Base-by-base conservation (phyloP, 2,888 invertebrate genomes). In the Mactromeris polynyma region DNA sequence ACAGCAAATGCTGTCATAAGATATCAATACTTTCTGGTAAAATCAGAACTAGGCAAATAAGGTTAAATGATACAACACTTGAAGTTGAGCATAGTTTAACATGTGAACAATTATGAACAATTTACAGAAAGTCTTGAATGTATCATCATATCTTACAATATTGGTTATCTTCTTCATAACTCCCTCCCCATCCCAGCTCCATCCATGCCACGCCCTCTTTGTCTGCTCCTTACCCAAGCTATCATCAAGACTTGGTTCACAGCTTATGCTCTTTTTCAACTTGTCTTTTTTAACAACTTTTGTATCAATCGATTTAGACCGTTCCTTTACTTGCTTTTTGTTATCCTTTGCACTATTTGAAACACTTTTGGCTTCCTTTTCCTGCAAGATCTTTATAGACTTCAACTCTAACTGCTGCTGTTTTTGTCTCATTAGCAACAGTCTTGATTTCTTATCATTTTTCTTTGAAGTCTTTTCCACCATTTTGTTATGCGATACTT, bases 171-270 rank as follows among this genome's bases (percentile, higher is more conserved):
- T 91, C 89, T 94, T 94, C 82, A 90, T 89, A 38, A 94, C 93
- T 17, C 94, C 92, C 36, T 94, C 93, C 19, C 95, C 95, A 19
- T 92, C 85, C 94, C 95, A 95, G 26, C 90, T 90, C 96, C 96
- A 96, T 31, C 95, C 95, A 91, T 95, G 95, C 69, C 89, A 86
- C 4, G 93, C 89, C 46, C 91, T 87, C 85, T 88, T 86, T 38
- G 83, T 88, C 69, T 89, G 89, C 36, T 89, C 88, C 73, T 91
- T 92, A 0, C 80, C 51, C 58, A 89, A 85, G 42, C 89, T 90
- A 33, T 87, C 89, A 46, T 87, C 87, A 54, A 85, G 88, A 33
- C 51, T 51, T 21, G 40, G 26, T 54, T 77, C 84, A 78, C 51
- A 36, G 26, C 78, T 84, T 36, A 40, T 42, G 31, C 42, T 84